Percentiles rank a stretch among this genome's conserved stretches.
Evolutionary conservation across 2,888 invertebrate species (phyloP).

Genomic region (Drosophila robusta): DNA sequence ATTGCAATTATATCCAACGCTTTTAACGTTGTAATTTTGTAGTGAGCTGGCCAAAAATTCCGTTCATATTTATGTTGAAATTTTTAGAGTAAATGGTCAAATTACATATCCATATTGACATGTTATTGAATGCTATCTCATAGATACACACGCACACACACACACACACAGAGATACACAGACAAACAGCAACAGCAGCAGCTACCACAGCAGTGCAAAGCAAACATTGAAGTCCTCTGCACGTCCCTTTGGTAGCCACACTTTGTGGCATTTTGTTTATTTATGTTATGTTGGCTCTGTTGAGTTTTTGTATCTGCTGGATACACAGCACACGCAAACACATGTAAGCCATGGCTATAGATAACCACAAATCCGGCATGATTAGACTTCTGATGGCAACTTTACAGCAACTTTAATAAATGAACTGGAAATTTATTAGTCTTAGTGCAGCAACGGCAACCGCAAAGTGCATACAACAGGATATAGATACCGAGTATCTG

Average conservation of each 20-base stretch:
- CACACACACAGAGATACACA: neutral
- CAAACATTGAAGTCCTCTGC: conserved; percentile 38
- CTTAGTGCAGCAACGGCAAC: conserved; percentile 38
- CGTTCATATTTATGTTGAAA: conserved; percentile 53
- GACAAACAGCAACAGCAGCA: neutral
- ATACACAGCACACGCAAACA: conserved; percentile 46
- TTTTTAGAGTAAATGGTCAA: conserved; percentile 49
- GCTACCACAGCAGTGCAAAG: conserved; percentile 27
- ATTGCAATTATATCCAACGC: conserved; percentile 45
- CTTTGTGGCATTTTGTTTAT: conserved; percentile 68
- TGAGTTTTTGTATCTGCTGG: conserved; percentile 62
- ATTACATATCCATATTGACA: conserved; percentile 62
- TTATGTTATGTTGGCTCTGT: conserved; percentile 62
- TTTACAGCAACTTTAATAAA: conserved; percentile 68
- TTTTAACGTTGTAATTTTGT: conserved; percentile 30
- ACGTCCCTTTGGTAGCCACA: conserved; percentile 53
- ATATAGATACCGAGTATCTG: conserved; percentile 22
- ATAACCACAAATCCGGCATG: conserved; percentile 71
- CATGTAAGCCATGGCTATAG: conserved; percentile 52
- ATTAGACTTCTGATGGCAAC: conserved; percentile 71
- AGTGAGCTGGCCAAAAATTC: conserved; percentile 32
- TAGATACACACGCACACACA: conserved; percentile 15
- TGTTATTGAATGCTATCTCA: conserved; percentile 54
- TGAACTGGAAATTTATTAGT: conserved; percentile 70
- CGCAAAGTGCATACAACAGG: conserved; percentile 52